Base-by-base conservation (phyloP, 2,888 invertebrate genomes). In the Rhyacophila evoluta region DNA sequence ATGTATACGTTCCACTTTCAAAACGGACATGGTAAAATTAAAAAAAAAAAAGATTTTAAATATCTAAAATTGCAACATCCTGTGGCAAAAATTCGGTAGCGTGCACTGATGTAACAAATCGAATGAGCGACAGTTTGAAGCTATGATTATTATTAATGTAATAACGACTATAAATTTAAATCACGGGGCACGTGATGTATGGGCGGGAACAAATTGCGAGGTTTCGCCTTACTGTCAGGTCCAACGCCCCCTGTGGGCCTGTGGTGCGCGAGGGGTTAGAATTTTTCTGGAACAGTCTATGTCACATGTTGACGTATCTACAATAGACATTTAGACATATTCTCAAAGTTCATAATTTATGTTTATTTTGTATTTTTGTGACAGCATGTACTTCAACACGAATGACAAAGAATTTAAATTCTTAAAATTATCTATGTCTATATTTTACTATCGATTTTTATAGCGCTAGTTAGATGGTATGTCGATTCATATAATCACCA, bases 91-190 rank as follows among this genome's bases (percentile, higher is more conserved):
- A 10, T 15, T 25, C 10, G 2, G 55, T 25, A 55, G 55, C 55
- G 55, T 55, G 55, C 55, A 25, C 19, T 55, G 55, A 19, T 19
- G 55, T 55, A 55, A 55, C 75, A 79, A 81, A 80, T 80, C 81
- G 72, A 80, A 81, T 80, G 79, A 78, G 39, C 75, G 73, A 19
- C 75, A 76, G 74, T 76, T 72, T 41, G 29, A 55, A 67, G 72
- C 70, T 36, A 71, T 79, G 78, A 79, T 71, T 75, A 79, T 81
- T 81, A 81, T 78, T 71, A 75, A 81, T 74, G 68, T 41, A 77
- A 78, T 80, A 75, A 77, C 68, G 78, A 75, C 70, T 69, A 77
- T 81, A 81, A 81, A 81, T 81, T 81, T 77, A 78, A 81, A 81
- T 81, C 77, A 74, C 67, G 37, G 39, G 39, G 72, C 73, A 36